These are phyloP conservation scores for Nipponia nippon DNA, from an alignment of 2,113 vertebrate genomes.

Conservation along the genomic window DNA sequence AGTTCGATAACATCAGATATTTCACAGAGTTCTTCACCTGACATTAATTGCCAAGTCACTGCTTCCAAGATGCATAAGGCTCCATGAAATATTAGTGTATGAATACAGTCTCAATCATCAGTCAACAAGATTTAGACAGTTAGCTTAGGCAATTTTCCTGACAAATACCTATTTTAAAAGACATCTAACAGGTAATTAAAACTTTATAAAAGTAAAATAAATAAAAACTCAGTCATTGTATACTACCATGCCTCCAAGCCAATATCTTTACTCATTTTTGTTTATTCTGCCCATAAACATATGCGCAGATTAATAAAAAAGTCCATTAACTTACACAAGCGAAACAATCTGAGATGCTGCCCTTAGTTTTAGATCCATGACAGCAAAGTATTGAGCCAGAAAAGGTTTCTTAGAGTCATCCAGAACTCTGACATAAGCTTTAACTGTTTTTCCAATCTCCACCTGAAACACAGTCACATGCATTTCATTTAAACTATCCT, in stretches of 20 bases:
- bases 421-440: slow-evolving; percentile 88
- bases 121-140: not conserved
- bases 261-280: not conserved
- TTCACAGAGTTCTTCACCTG: not conserved
- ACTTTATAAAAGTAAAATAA: not conserved
- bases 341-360: slow-evolving; percentile 87
- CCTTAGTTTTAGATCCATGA: slow-evolving; percentile 89
- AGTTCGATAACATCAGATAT: not conserved
- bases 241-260: not conserved
- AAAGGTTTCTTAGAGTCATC: slow-evolving; percentile 90
- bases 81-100: not conserved
- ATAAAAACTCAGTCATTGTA: not conserved
- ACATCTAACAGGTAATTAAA: not conserved
- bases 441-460: slow-evolving; percentile 91
- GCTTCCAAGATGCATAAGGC: not conserved
- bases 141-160: not conserved
- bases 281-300: not conserved
- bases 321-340: slow-evolving; percentile 80
- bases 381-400: slow-evolving; percentile 81
- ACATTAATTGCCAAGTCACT: not conserved
- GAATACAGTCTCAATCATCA: not conserved
- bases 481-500: not conserved
- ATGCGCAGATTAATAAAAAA: not conserved
- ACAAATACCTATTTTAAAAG: not conserved
- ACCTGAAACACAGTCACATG: slow-evolving; percentile 77